Conservation (phyloP, 2,888 invertebrate genomes). For the Synergus laeviventris region DNA sequence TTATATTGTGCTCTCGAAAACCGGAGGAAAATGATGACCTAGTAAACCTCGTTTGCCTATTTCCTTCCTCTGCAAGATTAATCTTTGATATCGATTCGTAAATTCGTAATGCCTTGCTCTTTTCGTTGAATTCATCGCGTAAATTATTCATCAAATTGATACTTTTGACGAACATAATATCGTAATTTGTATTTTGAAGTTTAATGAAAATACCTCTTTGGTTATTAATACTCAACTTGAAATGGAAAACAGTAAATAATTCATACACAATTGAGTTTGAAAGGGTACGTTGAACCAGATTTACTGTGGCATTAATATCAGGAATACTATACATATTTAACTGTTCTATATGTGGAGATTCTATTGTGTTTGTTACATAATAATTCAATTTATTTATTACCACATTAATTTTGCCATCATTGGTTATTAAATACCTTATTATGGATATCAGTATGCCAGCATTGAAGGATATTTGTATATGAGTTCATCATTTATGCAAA, state of each 20-base stretch:
- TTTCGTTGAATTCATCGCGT: background rate
- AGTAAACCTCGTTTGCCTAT: slow-evolving; percentile 18
- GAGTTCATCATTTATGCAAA: background rate
- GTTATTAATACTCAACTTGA: background rate
- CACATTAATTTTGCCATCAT: background rate
- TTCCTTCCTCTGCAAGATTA: background rate
- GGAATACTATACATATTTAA: background rate
- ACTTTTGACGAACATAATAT: background rate
- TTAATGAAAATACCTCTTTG: background rate
- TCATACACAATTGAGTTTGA: background rate
- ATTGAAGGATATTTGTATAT: background rate
- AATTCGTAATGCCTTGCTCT: background rate
- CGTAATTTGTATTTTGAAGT: background rate
- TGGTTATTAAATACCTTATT: background rate
- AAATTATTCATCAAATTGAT: background rate
- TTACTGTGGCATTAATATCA: background rate
- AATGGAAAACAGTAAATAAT: background rate
- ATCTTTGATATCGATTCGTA: background rate
- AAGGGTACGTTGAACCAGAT: background rate
- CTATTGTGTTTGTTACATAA: background rate
- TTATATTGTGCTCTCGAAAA: slow-evolving; percentile 27
- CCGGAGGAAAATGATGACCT: slow-evolving; percentile 32
- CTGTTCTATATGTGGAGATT: background rate
- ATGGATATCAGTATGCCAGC: background rate
- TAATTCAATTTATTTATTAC: background rate